phyloP scores from a whole-genome alignment of 1,140 invertebrate genomes.

The Wasmannia auropunctata region DNA sequence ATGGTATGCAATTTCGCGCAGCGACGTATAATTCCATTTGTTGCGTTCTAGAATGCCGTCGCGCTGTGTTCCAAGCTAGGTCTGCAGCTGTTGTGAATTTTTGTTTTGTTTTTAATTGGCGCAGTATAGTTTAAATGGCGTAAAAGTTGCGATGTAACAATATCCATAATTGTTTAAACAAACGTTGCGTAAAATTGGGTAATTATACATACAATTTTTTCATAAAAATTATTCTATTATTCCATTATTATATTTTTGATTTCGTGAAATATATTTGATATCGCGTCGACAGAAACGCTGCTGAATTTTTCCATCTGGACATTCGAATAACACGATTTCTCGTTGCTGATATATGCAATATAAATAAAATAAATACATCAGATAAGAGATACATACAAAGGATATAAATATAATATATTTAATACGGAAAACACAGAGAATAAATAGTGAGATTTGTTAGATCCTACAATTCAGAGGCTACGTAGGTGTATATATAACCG shows the following conservation, averaged over 20 bases:
- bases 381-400: constrained; percentile 5
- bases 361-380: constrained; percentile 30
- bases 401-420: constrained; percentile 30
- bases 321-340: not conserved
- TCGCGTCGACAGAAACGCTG: not conserved
- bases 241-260: constrained; percentile 21
- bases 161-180: constrained; percentile 42
- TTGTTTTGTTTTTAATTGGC: constrained; percentile 41
- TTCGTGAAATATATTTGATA: constrained; percentile 18
- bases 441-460: constrained; percentile 60
- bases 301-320: not conserved
- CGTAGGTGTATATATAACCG: constrained; percentile 23
- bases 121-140: constrained; percentile 20
- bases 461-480: constrained; percentile 39
- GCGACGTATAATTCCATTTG: constrained; percentile 52
- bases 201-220: constrained; percentile 10
- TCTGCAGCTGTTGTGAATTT: constrained; percentile 24
- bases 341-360: not conserved
- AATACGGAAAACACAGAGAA: constrained; percentile 22
- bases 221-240: constrained; percentile 5
- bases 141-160: constrained; percentile 30
- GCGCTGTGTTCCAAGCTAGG: constrained; percentile 29
- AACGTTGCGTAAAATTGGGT: constrained; percentile 15
- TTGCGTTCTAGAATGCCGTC: constrained; percentile 44
- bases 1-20: constrained; percentile 44